Conservation (phyloP, 2,797 vertebrate genomes). For the Chelmon rostratus region DNA sequence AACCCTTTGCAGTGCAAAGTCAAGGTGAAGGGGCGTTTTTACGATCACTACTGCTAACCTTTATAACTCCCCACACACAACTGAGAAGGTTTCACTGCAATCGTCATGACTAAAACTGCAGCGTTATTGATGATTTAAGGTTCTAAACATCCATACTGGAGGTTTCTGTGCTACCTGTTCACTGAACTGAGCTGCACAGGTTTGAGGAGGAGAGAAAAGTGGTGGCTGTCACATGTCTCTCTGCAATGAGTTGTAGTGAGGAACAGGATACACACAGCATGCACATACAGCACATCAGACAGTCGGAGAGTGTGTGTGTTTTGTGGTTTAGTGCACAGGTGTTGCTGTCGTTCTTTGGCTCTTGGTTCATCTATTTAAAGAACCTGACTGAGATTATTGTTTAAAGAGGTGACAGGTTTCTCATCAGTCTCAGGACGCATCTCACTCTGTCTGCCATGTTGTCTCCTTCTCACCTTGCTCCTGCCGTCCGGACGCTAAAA, state of each 20-base stretch:
- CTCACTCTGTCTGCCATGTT: conserved; percentile 20
- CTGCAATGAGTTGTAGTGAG: not conserved
- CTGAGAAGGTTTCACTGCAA: not conserved
- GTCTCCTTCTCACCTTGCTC: conserved; percentile 15
- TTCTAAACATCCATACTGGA: not conserved
- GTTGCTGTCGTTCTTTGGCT: conserved; percentile 51
- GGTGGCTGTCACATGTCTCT: not conserved
- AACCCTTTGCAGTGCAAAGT: not conserved
- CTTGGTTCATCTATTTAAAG: conserved; percentile 44
- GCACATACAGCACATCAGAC: not conserved
- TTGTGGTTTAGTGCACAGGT: conserved; percentile 30
- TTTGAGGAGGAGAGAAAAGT: not conserved
- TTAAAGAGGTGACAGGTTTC: conserved; percentile 16
- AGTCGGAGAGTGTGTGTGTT: not conserved
- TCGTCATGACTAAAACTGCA: not conserved
- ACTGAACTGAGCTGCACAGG: not conserved
- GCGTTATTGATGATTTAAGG: not conserved
- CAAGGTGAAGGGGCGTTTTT: not conserved
- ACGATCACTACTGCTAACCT: not conserved
- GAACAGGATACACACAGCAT: not conserved
- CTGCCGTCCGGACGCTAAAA: conserved; percentile 24
- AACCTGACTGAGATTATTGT: conserved; percentile 32
- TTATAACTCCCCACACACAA: not conserved
- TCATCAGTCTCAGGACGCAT: not conserved
- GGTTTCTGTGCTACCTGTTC: not conserved